Percentiles rank a stretch among this genome's conserved stretches.
Evolutionary conservation across 2,888 invertebrate species (phyloP).

Genomic region (Plebejus anna): DNA sequence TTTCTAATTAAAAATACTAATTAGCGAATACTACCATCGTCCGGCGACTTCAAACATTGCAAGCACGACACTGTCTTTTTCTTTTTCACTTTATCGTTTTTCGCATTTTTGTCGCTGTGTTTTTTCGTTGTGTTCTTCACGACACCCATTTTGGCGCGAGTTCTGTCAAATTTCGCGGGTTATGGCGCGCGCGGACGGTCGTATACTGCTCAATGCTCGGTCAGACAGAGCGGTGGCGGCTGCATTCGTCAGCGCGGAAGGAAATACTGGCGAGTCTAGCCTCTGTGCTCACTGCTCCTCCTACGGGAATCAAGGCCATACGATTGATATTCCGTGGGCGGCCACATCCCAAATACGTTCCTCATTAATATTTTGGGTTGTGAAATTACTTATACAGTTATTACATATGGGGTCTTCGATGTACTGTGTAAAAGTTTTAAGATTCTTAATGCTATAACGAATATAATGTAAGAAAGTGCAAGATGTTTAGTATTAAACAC

Average conservation of each 20-base stretch:
- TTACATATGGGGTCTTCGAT: slow-evolving; percentile 9
- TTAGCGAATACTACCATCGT: slow-evolving; percentile 54
- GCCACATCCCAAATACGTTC: slow-evolving; percentile 61
- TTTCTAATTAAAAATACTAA: slow-evolving; percentile 12
- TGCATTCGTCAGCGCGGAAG: slow-evolving; percentile 67
- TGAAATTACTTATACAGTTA: slow-evolving; percentile 50
- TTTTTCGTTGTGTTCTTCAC: slow-evolving; percentile 67
- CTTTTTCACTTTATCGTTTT: slow-evolving; percentile 73
- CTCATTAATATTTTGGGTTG: slow-evolving; percentile 63
- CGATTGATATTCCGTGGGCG: slow-evolving; percentile 67
- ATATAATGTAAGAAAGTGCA: too few relatives aligned
- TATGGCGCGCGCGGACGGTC: slow-evolving; percentile 61
- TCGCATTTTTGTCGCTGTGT: slow-evolving; percentile 47
- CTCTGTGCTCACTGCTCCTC: slow-evolving; percentile 47
- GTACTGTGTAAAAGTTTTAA: neutral
- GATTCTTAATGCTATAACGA: too few relatives aligned
- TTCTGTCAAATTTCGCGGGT: slow-evolving; percentile 47
- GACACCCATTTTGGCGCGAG: slow-evolving; percentile 65
- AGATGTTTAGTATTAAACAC: too few relatives aligned
- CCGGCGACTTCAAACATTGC: slow-evolving; percentile 73
- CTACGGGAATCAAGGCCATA: slow-evolving; percentile 74
- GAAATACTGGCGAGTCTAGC: slow-evolving; percentile 56
- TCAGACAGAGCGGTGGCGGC: slow-evolving; percentile 47
- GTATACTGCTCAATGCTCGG: slow-evolving; percentile 65
- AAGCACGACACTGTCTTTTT: slow-evolving; percentile 75